Evolutionary conservation across 2,888 invertebrate genomes (phyloP), one percentile per base, ranked within the genome.

Genomic region (Sisyra terminalis): DNA sequence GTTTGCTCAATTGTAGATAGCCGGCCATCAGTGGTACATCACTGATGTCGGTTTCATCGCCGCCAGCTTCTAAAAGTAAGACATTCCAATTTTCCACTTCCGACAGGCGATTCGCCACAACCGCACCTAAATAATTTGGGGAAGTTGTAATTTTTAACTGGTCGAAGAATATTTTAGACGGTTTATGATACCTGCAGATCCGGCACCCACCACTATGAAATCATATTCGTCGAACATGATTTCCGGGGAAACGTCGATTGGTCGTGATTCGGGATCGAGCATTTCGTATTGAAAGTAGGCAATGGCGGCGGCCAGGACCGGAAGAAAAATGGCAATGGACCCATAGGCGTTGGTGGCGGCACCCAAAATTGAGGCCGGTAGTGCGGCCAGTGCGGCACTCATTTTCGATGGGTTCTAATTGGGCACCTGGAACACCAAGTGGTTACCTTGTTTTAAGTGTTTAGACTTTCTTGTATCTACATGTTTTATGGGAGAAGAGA

Each of bases 1-100:
- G 66, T 56, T 85, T 78, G 47, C 85, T 87, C 8, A 87, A 67
- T 59, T 90, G 89, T 42, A 90, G 64, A 55, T 87, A 90, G 0
- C 83, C 88, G 1, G 90, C 89, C 56, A 90, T 70, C 3, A 88
- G 65, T 0, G 89, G 89, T 2, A 89, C 87, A 54, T 90, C 89
- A 0, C 87, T 86, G 53, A 89, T 79, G 61, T 89, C 89, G 0
- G 87, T 88, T 63, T 90, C 89, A 61, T 89, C 87, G 2, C 85
- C 86, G 1, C 89, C 89, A 1, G 88, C 89, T 63, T 90, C 89
- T 49, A 90, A 55, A 1, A 90, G 62, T 2, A 90, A 64, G 0
- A 88, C 75, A 47, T 77, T 83, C 84, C 85, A 87, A 48, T 79
- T 68, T 46, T 75, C 76, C 14, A 86, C 67, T 59, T 87, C 87